These are phyloP conservation scores for Drosophila ficusphila DNA, from an alignment of 1,140 invertebrate genomes.

Conservation along the genomic window DNA sequence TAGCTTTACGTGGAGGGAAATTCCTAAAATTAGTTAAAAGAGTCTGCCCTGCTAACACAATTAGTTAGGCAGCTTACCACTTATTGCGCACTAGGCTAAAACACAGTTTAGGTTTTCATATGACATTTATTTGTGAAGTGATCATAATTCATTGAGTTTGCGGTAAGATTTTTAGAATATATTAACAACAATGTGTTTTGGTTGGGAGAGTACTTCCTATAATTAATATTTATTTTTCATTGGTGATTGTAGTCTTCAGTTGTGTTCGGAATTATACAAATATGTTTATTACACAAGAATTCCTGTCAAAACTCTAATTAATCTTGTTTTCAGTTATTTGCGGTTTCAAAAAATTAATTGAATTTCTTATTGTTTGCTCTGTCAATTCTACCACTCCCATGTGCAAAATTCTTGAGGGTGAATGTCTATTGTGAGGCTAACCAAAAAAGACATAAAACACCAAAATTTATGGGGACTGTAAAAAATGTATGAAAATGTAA, in stretches of 20 bases:
- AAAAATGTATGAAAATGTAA: slow-evolving; percentile 20
- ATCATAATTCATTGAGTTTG: too few relatives aligned
- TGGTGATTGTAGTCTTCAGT: too few relatives aligned
- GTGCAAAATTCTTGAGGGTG: slow-evolving; percentile 18
- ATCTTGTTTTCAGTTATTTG: neutral
- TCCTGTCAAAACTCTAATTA: neutral
- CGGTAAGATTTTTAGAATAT: too few relatives aligned
- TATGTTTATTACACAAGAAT: too few relatives aligned
- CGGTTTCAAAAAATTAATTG: neutral
- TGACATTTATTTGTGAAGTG: too few relatives aligned
- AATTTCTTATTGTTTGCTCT: neutral
- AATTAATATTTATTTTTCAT: neutral
- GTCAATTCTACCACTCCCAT: slow-evolving; percentile 8
- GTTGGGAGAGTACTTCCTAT: too few relatives aligned
- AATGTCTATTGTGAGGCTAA: slow-evolving; percentile 19
- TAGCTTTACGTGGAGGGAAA: neutral
- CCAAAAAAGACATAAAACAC: slow-evolving; percentile 16
- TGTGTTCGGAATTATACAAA: too few relatives aligned
- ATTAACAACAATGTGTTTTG: neutral
- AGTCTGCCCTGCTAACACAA: neutral
- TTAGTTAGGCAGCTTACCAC: neutral
- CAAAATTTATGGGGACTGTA: slow-evolving; percentile 21
- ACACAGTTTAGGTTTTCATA: neutral
- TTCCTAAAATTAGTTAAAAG: neutral
- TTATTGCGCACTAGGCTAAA: neutral